Conservation (phyloP, 2,113 vertebrate species). For the Xenotilapia longispinis region DNA sequence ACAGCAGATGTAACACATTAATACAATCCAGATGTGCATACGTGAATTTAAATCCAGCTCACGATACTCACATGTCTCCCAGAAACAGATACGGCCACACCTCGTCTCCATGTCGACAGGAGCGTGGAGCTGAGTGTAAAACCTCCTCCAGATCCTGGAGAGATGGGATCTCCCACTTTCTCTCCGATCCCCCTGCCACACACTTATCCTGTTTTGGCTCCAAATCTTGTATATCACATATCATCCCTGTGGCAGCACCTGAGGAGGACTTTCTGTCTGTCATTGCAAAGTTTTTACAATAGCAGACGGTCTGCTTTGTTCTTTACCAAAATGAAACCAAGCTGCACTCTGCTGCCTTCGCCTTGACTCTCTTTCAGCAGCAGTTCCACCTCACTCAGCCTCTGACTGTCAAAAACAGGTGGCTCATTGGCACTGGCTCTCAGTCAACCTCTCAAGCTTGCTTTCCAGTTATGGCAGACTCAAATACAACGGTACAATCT, state of each 20-base stretch:
- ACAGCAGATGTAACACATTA: not conserved
- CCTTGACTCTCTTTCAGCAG: not conserved
- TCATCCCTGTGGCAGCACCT: not conserved
- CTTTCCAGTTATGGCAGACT: not conserved
- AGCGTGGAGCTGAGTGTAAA: conserved; percentile 71
- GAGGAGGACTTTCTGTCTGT: not conserved
- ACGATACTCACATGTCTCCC: conserved; percentile 85
- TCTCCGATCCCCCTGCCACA: not conserved
- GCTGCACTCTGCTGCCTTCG: not conserved
- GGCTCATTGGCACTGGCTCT: not conserved
- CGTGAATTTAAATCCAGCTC: not conserved
- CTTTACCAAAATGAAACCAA: not conserved
- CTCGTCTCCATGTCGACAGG: conserved; percentile 83
- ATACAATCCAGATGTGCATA: not conserved
- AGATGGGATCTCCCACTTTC: conserved; percentile 24
- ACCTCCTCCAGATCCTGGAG: conserved; percentile 79
- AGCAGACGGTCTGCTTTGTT: not conserved
- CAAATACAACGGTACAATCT: not conserved
- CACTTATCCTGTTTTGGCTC: not conserved
- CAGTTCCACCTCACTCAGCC: not conserved
- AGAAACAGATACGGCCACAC: conserved; percentile 90
- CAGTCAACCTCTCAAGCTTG: not conserved
- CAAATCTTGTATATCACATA: not conserved
- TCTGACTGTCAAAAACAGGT: conserved; percentile 44
- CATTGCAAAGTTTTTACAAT: not conserved